Evolutionary conservation across 2,113 vertebrate species (phyloP).

Genomic region (Cavia porcellus): DNA sequence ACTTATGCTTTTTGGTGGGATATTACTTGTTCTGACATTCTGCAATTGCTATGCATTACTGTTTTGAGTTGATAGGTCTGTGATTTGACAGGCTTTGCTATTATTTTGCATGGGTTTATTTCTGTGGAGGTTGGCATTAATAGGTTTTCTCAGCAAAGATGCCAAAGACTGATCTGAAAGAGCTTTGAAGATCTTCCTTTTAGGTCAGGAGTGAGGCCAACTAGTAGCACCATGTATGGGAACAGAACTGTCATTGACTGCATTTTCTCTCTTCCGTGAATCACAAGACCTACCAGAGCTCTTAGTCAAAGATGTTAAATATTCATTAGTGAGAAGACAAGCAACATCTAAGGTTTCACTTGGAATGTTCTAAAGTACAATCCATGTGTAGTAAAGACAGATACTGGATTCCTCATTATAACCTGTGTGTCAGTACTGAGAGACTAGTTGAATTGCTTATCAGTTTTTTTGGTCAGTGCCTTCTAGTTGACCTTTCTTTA

Average conservation of each 20-base stretch:
- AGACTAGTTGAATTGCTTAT: background rate
- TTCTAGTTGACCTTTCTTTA: background rate
- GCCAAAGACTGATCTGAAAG: slow-evolving; percentile 72
- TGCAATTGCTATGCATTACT: background rate
- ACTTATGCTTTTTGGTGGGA: background rate
- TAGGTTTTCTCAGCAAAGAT: slow-evolving; percentile 71
- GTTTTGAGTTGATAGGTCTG: slow-evolving; percentile 12
- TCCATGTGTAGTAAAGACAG: background rate
- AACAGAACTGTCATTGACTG: background rate
- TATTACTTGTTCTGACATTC: background rate
- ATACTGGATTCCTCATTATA: background rate
- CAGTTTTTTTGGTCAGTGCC: background rate
- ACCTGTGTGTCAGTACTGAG: background rate
- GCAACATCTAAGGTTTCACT: background rate
- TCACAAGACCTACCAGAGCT: background rate
- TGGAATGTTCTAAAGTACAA: slow-evolving; percentile 32
- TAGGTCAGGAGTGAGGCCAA: slow-evolving; percentile 76
- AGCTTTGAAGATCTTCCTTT: slow-evolving; percentile 70
- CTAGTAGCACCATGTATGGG: background rate
- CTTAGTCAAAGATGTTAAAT: background rate
- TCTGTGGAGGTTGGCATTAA: slow-evolving; percentile 66
- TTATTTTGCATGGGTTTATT: slow-evolving; percentile 56
- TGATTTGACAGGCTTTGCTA: slow-evolving; percentile 23
- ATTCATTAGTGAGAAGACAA: slow-evolving; percentile 45
- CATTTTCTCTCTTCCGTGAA: background rate